Conservation (phyloP, 2,888 invertebrate genomes). For the Lepeophtheirus nordmannii region DNA sequence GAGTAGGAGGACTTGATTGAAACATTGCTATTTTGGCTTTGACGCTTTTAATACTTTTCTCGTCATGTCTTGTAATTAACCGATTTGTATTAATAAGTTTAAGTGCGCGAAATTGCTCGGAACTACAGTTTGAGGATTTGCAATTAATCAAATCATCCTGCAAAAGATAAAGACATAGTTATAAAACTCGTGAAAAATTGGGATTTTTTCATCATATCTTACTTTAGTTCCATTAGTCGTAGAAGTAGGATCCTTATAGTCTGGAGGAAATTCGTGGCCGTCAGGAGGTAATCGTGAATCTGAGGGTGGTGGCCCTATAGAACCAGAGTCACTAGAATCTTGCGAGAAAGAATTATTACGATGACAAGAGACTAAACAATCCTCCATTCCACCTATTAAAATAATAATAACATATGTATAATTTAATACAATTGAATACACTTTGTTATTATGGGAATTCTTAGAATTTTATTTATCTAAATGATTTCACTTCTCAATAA, state of each 20-base stretch:
- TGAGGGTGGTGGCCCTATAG: conserved; percentile 31
- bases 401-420: conserved; percentile 20
- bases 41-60: conserved; percentile 61
- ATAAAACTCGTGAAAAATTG: background rate
- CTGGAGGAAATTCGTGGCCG: conserved; percentile 61
- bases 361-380: conserved; percentile 27
- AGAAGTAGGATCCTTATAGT: conserved; percentile 43
- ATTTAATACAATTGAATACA: background rate
- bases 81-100: conserved; percentile 20
- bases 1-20: conserved; percentile 35
- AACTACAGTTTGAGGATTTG: conserved; percentile 23
- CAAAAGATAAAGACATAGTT: background rate
- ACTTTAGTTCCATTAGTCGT: background rate
- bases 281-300: conserved; percentile 60
- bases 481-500: too few species aligned
- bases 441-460: background rate
- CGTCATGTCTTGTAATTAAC: conserved; percentile 41
- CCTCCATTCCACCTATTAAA: conserved; percentile 29
- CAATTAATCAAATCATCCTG: conserved; percentile 21
- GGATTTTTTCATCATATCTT: background rate
- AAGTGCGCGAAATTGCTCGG: background rate
- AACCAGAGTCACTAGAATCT: conserved; percentile 21
- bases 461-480: too few species aligned
- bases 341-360: conserved; percentile 26
- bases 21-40: conserved; percentile 77